phyloP scores from a whole-genome alignment of 2,797 vertebrate genomes.

The Mormyrus proboscirostris region DNA sequence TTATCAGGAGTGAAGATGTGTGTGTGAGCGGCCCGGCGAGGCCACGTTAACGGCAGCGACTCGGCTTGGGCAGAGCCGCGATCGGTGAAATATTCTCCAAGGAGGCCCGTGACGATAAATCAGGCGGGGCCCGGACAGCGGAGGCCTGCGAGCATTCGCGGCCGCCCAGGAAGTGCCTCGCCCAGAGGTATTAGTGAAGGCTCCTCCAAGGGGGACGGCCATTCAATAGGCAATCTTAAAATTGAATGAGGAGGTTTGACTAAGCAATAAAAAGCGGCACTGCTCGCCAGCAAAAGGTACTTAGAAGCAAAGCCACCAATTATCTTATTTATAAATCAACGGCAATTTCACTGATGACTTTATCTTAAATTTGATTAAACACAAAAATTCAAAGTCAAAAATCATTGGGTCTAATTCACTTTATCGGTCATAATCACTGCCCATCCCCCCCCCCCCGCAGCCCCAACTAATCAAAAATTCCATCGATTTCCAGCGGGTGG shows the following conservation, averaged over 20 bases:
- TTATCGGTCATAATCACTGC: slow-evolving; percentile 58
- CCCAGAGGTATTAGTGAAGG: slow-evolving; percentile 76
- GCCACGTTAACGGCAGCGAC: not conserved
- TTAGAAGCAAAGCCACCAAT: slow-evolving; percentile 84
- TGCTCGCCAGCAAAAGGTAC: slow-evolving; percentile 71
- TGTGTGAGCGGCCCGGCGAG: not conserved
- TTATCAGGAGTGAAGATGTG: not conserved
- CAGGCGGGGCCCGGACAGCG: not conserved
- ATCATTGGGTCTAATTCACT: slow-evolving; percentile 68
- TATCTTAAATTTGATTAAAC: slow-evolving; percentile 83
- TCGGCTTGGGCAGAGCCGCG: not conserved
- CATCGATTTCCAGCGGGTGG: slow-evolving; percentile 47
- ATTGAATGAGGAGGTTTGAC: slow-evolving; percentile 93
- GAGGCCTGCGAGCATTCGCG: slow-evolving; percentile 38
- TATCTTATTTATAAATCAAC: slow-evolving; percentile 95
- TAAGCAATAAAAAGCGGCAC: slow-evolving; percentile 73
- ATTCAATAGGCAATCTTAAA: slow-evolving; percentile 98
- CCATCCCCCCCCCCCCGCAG: slow-evolving; percentile 30
- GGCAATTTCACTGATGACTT: slow-evolving; percentile 85
- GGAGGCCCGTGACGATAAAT: slow-evolving; percentile 24
- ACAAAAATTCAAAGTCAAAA: slow-evolving; percentile 70
- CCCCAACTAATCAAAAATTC: slow-evolving; percentile 52
- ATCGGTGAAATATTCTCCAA: not conserved
- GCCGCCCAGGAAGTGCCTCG: slow-evolving; percentile 63
- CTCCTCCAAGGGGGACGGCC: slow-evolving; percentile 69